Evolutionary conservation across 2,113 vertebrate genomes (phyloP).

Genomic region (Columba janthina): DNA sequence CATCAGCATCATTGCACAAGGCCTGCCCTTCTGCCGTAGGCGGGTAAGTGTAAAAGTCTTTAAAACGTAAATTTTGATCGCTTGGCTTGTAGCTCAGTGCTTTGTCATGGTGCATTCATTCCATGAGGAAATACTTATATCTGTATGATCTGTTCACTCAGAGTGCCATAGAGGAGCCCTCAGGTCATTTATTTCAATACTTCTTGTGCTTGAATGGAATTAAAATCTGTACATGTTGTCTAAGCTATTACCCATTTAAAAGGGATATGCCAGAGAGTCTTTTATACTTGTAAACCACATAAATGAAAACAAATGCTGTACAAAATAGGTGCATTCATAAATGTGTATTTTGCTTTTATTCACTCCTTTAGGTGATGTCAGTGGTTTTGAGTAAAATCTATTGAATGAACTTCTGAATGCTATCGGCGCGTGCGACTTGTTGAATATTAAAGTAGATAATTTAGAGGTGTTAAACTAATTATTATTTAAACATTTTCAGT

Average conservation of each 20-base stretch:
- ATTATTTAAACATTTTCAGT: conserved; percentile 20
- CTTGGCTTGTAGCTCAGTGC: conserved; percentile 26
- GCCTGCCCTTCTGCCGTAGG: conserved; percentile 93
- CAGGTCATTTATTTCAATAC: not conserved
- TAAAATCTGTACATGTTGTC: not conserved
- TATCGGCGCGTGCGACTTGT: not conserved
- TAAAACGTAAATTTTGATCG: conserved; percentile 34
- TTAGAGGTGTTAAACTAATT: not conserved
- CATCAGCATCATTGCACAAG: conserved; percentile 97
- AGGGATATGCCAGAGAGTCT: not conserved
- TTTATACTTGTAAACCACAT: not conserved
- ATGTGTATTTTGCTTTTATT: not conserved
- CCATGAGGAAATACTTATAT: not conserved
- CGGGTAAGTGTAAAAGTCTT: conserved; percentile 83
- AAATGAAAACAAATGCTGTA: not conserved
- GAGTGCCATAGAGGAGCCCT: not conserved
- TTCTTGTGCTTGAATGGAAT: conserved; percentile 3
- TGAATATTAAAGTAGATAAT: not conserved
- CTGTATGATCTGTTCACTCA: not conserved
- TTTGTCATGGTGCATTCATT: conserved; percentile 30
- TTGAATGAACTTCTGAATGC: not conserved
- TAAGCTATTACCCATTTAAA: not conserved
- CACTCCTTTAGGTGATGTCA: not conserved
- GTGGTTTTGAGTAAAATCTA: not conserved
- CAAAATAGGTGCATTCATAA: not conserved